Conservation (phyloP, 2,888 invertebrate genomes). For the Dyspetes luteomarginatus region DNA sequence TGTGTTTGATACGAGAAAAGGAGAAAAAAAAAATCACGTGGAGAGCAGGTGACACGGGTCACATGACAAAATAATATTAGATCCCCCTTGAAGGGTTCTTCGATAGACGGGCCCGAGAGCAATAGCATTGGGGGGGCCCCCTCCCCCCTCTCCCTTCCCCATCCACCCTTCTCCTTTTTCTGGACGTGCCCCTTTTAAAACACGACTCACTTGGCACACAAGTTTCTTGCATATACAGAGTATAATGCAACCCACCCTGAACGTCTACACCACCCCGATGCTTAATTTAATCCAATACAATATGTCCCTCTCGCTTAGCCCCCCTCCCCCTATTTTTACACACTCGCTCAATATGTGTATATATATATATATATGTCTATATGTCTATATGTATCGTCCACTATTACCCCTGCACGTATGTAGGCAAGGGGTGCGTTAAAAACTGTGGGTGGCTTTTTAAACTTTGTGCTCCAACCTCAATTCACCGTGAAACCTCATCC, state of each 20-base stretch:
- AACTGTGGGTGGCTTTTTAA: conserved; percentile 81
- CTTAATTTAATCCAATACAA: conserved; percentile 83
- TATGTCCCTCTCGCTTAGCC: conserved; percentile 75
- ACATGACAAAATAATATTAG: conserved; percentile 77
- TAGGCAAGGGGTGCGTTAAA: conserved; percentile 73
- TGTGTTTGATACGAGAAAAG: conserved; percentile 63
- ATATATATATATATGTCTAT: conserved; percentile 29
- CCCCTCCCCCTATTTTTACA: conserved; percentile 32
- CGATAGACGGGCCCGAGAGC: conserved; percentile 41
- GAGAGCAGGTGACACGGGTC: conserved; percentile 78
- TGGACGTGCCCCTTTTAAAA: conserved; percentile 69
- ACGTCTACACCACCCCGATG: conserved; percentile 72
- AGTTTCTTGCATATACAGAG: conserved; percentile 74
- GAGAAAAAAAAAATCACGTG: conserved; percentile 67
- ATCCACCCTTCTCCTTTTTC: neutral
- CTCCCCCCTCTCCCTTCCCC: conserved; percentile 39
- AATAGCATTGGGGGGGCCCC: conserved; percentile 54
- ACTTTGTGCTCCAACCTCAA: conserved; percentile 77
- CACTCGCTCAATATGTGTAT: conserved; percentile 24
- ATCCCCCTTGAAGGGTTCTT: conserved; percentile 43
- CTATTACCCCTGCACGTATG: conserved; percentile 19
- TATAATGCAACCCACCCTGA: conserved; percentile 74
- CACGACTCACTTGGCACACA: conserved; percentile 82
- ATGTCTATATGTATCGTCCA: neutral
- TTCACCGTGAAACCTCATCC: conserved; percentile 82